Base-by-base conservation (phyloP, 2,113 vertebrate species). In the Xiphophorus couchianus region DNA sequence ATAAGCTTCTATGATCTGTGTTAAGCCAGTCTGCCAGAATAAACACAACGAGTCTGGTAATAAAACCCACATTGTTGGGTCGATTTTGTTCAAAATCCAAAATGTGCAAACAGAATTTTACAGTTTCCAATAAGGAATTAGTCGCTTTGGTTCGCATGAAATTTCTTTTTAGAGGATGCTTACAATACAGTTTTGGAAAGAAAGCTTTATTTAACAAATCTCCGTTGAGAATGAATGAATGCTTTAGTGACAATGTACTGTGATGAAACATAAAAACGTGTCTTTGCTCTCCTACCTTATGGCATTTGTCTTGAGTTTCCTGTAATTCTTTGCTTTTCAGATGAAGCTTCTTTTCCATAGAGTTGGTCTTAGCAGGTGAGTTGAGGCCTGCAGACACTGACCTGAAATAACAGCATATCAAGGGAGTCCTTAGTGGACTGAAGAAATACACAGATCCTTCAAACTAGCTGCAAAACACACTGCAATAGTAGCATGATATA, bases 281-380 rank as follows among this genome's bases (percentile, higher is more conserved):
- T 25, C 19, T n/a, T 58, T 58, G 39, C 1, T 51, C 1, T 2
- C 94, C 83, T 73, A 95, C 94, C 96, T 99, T 99, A 96, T 99
- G 96, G 95, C 97, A 99, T 97, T 98, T 99, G 95, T 99, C 98
- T 97, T 98, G 98, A 83, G 95, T 96, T 85, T 98, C 97, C 94
- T 97, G 96, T 88, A 99, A 94, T 89, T 99, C 98, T 96, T 96
- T 99, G 94, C 95, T 97, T 97, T 99, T 99, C 91, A 98, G 89
- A 84, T 98, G 94, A 72, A 99, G 91, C 87, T 98, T 99, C 93
- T 97, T 99, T 98, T 99, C 97, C 96, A 99, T 98, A 83, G 98
- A 99, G 96, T 95, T 99, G 93, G 94, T 95, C 94, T 98, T 98
- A 71, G 95, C 97, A 95, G 98, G 97, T 93, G 98, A 99, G 91